Conservation (phyloP, 2,797 vertebrate species). For the Lacerta viridis region DNA sequence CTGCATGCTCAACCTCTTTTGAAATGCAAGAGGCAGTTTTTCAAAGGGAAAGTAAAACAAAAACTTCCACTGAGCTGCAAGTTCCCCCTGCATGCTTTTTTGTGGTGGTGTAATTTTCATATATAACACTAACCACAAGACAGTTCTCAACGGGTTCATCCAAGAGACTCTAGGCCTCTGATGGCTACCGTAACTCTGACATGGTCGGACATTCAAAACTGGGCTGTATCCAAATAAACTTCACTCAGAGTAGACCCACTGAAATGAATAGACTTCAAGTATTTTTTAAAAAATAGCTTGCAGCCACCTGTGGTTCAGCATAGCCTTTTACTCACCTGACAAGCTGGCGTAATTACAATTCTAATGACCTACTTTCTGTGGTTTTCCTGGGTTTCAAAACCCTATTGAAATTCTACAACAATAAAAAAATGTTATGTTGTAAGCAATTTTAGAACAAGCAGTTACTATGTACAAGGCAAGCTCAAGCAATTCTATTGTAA, state of each 20-base stretch:
- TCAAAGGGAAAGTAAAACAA: background rate
- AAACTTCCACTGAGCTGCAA: background rate
- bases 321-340: conserved; percentile 23
- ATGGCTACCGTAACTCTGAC: background rate
- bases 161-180: background rate
- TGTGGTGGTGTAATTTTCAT: background rate
- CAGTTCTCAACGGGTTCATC: background rate
- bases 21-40: background rate
- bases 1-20: background rate
- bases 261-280: no score
- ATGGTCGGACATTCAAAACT: background rate
- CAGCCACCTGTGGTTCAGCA: background rate
- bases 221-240: background rate
- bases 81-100: background rate
- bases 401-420: background rate
- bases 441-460: conserved; percentile 26
- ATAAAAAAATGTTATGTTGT: conserved; percentile 12
- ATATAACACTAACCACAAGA: background rate
- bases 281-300: background rate
- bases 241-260: no score
- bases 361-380: conserved; percentile 27
- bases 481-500: background rate
- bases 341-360: conserved; percentile 8
- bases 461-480: conserved; percentile 5
- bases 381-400: conserved; percentile 35